A percentile compares a stretch with the other conserved stretches of the same genome.
Conservation (phyloP, 1,140 invertebrate genomes). For the Drosophila insularis region DNA sequence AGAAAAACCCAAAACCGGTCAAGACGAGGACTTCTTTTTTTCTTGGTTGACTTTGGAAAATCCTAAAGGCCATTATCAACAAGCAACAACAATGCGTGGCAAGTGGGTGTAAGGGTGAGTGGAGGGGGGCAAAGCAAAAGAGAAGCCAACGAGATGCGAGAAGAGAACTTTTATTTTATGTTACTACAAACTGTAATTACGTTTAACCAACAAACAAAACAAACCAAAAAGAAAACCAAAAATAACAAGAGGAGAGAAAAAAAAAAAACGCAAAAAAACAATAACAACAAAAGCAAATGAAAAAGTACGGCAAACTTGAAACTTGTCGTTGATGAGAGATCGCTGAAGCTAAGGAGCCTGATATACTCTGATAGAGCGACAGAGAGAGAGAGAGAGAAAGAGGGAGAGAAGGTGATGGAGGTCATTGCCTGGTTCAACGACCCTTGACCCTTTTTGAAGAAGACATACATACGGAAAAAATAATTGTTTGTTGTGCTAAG, state of each 20-base stretch:
- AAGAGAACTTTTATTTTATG: not conserved
- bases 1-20: conserved; percentile 20
- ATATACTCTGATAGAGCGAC: not conserved
- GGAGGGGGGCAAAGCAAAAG: not conserved
- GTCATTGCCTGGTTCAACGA: conserved; percentile 72
- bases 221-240: conserved; percentile 10
- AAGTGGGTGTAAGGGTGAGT: not conserved
- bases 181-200: not conserved
- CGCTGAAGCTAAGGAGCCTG: conserved; percentile 19
- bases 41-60: not conserved
- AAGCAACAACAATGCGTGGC: not conserved
- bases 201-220: conserved; percentile 14
- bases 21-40: conserved; percentile 27
- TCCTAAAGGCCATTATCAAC: conserved; percentile 32
- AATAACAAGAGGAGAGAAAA: not conserved
- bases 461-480: conserved; percentile 11
- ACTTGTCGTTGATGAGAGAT: conserved; percentile 65
- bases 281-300: conserved; percentile 23
- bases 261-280: conserved; percentile 47
- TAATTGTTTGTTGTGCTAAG: not conserved
- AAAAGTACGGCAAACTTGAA: conserved; percentile 54
- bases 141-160: not conserved
- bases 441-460: conserved; percentile 52
- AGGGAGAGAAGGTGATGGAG: conserved; percentile 47
- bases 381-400: not conserved